Evolutionary conservation across 2,113 vertebrate species (phyloP).

Genomic region (Siniperca chuatsi): DNA sequence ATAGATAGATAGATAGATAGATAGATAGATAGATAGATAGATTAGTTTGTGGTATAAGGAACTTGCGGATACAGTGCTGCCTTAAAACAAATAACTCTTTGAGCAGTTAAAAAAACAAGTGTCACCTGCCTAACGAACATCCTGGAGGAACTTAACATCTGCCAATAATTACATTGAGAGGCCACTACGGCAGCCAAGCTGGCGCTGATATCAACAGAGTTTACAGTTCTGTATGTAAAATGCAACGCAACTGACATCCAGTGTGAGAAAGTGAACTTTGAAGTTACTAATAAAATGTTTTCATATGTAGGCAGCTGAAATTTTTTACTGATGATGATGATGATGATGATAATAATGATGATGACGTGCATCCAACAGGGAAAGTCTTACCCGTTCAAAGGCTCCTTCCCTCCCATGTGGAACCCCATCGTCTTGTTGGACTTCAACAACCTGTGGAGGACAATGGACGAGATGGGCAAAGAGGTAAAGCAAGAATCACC

Average conservation of each 20-base stretch:
- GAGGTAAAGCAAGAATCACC: slow-evolving; percentile 85
- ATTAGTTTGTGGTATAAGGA: background rate
- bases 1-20: too few relatives aligned
- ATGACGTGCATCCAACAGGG: slow-evolving; percentile 83
- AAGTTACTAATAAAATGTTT: background rate
- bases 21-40: too few relatives aligned
- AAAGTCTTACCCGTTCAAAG: slow-evolving; percentile 91
- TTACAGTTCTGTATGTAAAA: background rate
- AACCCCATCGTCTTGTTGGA: slow-evolving; percentile 92
- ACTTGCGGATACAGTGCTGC: too few relatives aligned
- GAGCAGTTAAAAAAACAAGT: background rate
- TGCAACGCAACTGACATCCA: background rate
- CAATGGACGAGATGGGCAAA: slow-evolving; percentile 94
- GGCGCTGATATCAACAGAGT: background rate
- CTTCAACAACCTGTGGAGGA: slow-evolving; percentile 95
- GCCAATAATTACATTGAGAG: background rate
- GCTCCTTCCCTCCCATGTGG: slow-evolving; percentile 91
- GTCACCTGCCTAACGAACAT: background rate
- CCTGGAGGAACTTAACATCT: background rate
- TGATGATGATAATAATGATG: background rate
- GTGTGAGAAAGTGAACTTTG: background rate
- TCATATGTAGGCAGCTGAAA: background rate
- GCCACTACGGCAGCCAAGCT: background rate
- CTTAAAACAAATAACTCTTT: too few relatives aligned
- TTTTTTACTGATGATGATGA: too few relatives aligned